These are phyloP conservation scores for Otolemur crassicaudatus DNA, from an alignment of 2,797 vertebrate genomes.

Conservation along the genomic window DNA sequence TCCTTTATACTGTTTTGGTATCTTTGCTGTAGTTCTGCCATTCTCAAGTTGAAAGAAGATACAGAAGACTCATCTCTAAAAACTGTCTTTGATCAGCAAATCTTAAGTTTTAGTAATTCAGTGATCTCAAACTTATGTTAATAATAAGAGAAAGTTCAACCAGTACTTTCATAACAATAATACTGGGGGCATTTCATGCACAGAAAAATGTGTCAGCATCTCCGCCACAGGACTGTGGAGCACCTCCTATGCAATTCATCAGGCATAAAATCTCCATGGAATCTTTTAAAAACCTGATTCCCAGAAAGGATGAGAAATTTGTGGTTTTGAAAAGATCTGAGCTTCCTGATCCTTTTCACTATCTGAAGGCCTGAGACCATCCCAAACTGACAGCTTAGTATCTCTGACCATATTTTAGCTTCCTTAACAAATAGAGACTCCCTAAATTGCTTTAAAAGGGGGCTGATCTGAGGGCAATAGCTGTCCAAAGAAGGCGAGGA, in stretches of 20 bases:
- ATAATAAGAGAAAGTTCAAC: neutral
- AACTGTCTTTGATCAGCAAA: conserved; percentile 26
- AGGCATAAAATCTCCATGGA: neutral
- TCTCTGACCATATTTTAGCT: conserved; percentile 35
- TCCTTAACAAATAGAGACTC: conserved; percentile 24
- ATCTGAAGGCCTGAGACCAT: neutral
- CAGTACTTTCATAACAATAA: neutral
- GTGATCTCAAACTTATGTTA: neutral
- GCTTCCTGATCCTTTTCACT: neutral
- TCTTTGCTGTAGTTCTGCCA: neutral
- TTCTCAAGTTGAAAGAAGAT: conserved; percentile 41
- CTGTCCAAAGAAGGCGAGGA: conserved; percentile 16
- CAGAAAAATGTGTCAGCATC: neutral
- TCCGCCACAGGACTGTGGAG: neutral
- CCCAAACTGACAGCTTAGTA: conserved; percentile 6
- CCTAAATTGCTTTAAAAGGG: conserved; percentile 27
- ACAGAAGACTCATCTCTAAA: neutral
- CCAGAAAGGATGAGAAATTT: conserved; percentile 12
- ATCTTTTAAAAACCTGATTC: conserved; percentile 47
- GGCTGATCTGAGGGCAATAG: neutral
- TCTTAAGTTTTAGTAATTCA: neutral
- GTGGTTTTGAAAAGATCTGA: neutral
- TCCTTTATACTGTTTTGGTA: neutral
- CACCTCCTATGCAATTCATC: neutral
- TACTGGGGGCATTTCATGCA: neutral